Evolutionary conservation across 2,797 vertebrate species (phyloP).

Genomic region (Yasuhikotakia modesta): DNA sequence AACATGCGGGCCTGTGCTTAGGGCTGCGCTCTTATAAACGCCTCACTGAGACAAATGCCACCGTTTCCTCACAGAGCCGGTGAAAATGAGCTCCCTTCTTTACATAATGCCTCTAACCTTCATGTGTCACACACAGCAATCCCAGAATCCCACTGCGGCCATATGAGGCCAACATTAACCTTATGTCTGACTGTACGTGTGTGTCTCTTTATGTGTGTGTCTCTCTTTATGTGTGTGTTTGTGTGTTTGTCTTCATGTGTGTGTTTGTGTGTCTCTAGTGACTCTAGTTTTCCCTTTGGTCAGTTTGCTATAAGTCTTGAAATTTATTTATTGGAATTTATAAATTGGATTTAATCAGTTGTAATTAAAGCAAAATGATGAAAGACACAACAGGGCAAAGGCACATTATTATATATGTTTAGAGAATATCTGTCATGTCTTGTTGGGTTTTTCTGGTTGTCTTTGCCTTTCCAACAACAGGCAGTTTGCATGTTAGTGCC

Average conservation of each 20-base stretch:
- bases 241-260: slow-evolving; percentile 11
- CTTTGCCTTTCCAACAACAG: no score
- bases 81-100: slow-evolving; percentile 49
- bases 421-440: no score
- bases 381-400: not conserved
- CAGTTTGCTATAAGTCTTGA: not conserved
- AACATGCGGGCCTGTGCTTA: slow-evolving; percentile 44
- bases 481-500: no score
- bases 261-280: slow-evolving; percentile 13
- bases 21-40: slow-evolving; percentile 35
- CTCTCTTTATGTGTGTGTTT: slow-evolving; percentile 10
- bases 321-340: not conserved
- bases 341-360: slow-evolving; percentile 3
- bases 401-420: no score
- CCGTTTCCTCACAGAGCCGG: slow-evolving; percentile 34
- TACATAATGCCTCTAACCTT: slow-evolving; percentile 59
- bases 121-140: slow-evolving; percentile 47
- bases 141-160: slow-evolving; percentile 41
- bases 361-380: not conserved
- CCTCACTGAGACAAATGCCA: slow-evolving; percentile 55
- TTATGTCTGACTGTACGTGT: slow-evolving; percentile 8
- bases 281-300: not conserved
- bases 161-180: slow-evolving; percentile 25
- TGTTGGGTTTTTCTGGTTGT: no score
- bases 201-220: slow-evolving; percentile 9